Percentiles rank a stretch among this genome's conserved stretches.
These are phyloP conservation scores for Noctilio leporinus DNA, from an alignment of 2,113 vertebrate species.

Conservation along the genomic window DNA sequence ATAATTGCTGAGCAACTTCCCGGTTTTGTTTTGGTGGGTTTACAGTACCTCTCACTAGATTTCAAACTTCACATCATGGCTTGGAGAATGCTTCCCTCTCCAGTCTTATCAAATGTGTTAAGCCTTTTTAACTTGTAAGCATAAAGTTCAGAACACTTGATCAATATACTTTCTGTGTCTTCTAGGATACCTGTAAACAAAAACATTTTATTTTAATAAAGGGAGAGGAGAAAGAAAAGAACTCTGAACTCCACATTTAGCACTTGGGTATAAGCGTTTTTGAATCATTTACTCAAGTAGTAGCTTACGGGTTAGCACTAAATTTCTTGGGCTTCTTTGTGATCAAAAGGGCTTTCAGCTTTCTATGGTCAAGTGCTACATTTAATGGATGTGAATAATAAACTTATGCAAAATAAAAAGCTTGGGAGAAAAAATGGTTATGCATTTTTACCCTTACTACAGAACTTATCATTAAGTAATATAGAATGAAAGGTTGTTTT, in stretches of 20 bases:
- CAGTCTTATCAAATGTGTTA: not conserved
- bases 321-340: constrained; percentile 2
- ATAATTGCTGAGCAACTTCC: not conserved
- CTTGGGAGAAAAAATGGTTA: not conserved
- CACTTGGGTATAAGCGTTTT: not conserved
- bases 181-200: not conserved
- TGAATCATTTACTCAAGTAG: not conserved
- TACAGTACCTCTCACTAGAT: not conserved
- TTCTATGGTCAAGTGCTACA: not conserved
- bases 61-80: not conserved
- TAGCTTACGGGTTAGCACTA: not conserved
- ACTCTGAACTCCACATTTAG: not conserved
- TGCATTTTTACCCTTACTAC: constrained; percentile 4
- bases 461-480: constrained; percentile 9
- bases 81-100: not conserved
- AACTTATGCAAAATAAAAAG: constrained; percentile 23
- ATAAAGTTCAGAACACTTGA: not conserved
- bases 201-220: not conserved
- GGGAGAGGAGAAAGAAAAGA: not conserved
- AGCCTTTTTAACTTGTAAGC: not conserved
- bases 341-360: not conserved
- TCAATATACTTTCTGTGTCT: not conserved
- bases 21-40: not conserved
- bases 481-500: not conserved
- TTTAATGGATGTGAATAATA: constrained; percentile 3